Evolutionary conservation across 2,797 vertebrate genomes (phyloP).

Genomic region (Coracias cyanogaster): DNA sequence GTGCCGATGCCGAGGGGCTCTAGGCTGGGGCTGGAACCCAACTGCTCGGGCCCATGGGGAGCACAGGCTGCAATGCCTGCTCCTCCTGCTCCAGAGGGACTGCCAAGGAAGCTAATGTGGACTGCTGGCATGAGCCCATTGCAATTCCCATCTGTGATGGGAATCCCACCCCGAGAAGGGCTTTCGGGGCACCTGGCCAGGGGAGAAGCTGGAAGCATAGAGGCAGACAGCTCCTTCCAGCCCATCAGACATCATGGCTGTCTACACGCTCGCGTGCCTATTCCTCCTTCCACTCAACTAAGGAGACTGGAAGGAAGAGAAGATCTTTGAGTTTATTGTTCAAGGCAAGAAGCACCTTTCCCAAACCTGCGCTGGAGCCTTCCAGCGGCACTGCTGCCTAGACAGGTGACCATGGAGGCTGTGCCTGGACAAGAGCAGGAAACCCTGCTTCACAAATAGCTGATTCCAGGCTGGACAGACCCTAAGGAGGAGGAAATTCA

Average conservation of each 20-base stretch:
- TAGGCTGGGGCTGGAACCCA: not conserved
- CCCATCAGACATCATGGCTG: not conserved
- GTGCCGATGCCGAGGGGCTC: not conserved
- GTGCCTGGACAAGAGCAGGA: not conserved
- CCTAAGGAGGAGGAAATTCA: not conserved
- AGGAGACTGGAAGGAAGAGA: not conserved
- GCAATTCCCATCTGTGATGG: slow-evolving; percentile 20
- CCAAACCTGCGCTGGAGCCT: not conserved
- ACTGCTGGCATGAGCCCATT: not conserved
- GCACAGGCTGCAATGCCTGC: not conserved
- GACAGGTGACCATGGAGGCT: not conserved
- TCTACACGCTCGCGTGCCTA: not conserved
- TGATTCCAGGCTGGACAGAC: not conserved
- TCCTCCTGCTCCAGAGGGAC: not conserved
- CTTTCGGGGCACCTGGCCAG: slow-evolving; percentile 26
- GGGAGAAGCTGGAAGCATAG: not conserved
- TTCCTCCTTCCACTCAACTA: not conserved
- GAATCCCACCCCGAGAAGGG: not conserved
- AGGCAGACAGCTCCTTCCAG: slow-evolving; percentile 25
- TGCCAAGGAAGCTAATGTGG: not conserved
- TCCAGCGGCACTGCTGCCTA: not conserved
- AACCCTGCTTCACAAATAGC: not conserved
- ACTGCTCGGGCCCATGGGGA: fast-evolving
- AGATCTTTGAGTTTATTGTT: not conserved
- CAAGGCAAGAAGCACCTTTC: not conserved